Evolutionary conservation across 2,888 invertebrate species (phyloP).

Genomic region (Drosophila robusta): DNA sequence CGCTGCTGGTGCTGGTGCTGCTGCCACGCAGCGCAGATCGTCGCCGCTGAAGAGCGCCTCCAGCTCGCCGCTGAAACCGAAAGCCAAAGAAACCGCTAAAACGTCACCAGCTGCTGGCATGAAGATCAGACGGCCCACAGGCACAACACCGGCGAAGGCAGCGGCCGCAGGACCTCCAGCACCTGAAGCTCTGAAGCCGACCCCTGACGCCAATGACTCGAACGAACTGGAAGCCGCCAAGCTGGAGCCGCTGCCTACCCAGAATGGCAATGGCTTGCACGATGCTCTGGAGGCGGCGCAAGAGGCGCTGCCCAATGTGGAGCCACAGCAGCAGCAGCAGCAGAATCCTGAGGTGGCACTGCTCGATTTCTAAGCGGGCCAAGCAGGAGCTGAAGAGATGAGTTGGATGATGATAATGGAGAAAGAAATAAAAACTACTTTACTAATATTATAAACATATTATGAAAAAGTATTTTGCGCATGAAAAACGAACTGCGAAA

Average conservation of each 20-base stretch:
- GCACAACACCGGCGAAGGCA: slow-evolving; percentile 43
- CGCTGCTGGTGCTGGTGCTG: slow-evolving; percentile 2
- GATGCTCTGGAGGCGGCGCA: slow-evolving; percentile 42
- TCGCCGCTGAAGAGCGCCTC: slow-evolving; percentile 65
- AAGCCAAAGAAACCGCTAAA: slow-evolving; percentile 74
- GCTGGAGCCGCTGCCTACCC: slow-evolving; percentile 20
- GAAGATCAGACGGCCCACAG: slow-evolving; percentile 42
- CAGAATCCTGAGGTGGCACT: slow-evolving; percentile 44
- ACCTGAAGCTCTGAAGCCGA: slow-evolving; percentile 16
- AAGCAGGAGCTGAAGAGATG: slow-evolving; percentile 10
- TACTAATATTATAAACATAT: slow-evolving; percentile 80
- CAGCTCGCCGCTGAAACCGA: slow-evolving; percentile 64
- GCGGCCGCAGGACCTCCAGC: slow-evolving; percentile 6
- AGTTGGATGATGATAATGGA: slow-evolving; percentile 17
- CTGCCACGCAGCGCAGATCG: slow-evolving; percentile 62
- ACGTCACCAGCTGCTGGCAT: slow-evolving; percentile 50
- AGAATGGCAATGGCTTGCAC: slow-evolving; percentile 55
- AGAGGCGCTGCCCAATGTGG: slow-evolving; percentile 38
- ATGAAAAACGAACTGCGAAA: slow-evolving; percentile 36
- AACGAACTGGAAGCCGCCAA: slow-evolving; percentile 20
- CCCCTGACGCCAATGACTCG: slow-evolving; percentile 47
- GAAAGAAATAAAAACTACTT: slow-evolving; percentile 57
- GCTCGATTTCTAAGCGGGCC: slow-evolving; percentile 52
- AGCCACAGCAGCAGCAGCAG: slow-evolving; percentile 13
- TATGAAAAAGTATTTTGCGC: slow-evolving; percentile 66